Evolutionary conservation across 2,888 invertebrate genomes (phyloP).

Genomic region (Eilema sororculum): DNA sequence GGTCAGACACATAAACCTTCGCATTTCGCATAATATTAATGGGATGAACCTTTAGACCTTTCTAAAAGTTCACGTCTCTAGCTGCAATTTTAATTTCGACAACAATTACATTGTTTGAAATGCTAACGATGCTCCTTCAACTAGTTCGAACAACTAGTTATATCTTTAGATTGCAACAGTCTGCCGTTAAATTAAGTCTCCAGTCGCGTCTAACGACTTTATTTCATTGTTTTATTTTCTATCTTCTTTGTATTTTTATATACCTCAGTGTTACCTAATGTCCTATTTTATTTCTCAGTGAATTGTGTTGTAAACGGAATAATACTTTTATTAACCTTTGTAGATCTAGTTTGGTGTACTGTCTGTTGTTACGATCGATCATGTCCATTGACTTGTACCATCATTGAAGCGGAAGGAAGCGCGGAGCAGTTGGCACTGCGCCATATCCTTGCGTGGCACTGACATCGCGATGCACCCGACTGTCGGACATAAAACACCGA

Average conservation of each 20-base stretch:
- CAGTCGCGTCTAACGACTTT: slow-evolving; percentile 1
- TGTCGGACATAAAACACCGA: slow-evolving; percentile 24
- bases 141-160: slow-evolving; percentile 15
- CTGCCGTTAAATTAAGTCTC: slow-evolving; percentile 14
- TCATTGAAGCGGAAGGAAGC: slow-evolving; percentile 34
- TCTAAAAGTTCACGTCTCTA: neutral
- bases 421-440: slow-evolving; percentile 43
- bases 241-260: slow-evolving; percentile 11
- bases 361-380: slow-evolving; percentile 15
- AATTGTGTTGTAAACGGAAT: slow-evolving; percentile 6
- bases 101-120: slow-evolving; percentile 21
- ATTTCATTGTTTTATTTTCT: slow-evolving; percentile 17
- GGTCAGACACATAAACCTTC: neutral
- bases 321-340: neutral
- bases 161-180: slow-evolving; percentile 12
- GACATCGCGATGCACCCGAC: slow-evolving; percentile 27
- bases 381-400: slow-evolving; percentile 19
- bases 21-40: neutral
- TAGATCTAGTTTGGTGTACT: neutral
- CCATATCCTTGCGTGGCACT: slow-evolving; percentile 49
- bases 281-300: slow-evolving; percentile 10
- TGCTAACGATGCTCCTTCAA: slow-evolving; percentile 25
- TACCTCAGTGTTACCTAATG: slow-evolving; percentile 2
- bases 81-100: slow-evolving; percentile 7
- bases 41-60: neutral